Percentiles rank a stretch among this genome's conserved stretches.
phyloP scores from a whole-genome alignment of 1,140 invertebrate species.

The Drosophila kanapiae region DNA sequence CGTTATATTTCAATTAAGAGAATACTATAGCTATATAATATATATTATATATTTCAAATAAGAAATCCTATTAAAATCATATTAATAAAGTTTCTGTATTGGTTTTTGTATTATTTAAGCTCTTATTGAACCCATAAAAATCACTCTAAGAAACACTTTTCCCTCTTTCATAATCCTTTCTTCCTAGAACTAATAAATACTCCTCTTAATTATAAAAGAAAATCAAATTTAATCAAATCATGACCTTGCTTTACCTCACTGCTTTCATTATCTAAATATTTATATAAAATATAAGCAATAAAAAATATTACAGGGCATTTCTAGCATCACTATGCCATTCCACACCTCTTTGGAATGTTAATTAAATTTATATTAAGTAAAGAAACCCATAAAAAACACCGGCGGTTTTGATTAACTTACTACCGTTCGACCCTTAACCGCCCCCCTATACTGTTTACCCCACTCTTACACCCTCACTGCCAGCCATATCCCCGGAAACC shows the following conservation, averaged over 20 bases:
- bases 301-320: neutral
- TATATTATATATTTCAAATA: too few species aligned
- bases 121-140: neutral
- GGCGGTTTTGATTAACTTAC: conserved; percentile 58
- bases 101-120: neutral
- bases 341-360: conserved; percentile 4
- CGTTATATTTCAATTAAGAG: neutral
- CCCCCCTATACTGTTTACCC: too few species aligned
- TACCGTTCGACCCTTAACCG: conserved; percentile 35
- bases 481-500: neutral
- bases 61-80: neutral
- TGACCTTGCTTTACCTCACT: too few species aligned
- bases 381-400: conserved; percentile 23
- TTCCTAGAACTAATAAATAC: neutral
- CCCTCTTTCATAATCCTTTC: too few species aligned
- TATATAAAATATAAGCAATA: neutral
- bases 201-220: neutral
- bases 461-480: neutral
- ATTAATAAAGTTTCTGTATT: neutral
- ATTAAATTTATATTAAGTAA: conserved; percentile 38
- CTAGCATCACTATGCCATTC: too few species aligned
- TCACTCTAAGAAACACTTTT: too few species aligned
- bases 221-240: neutral
- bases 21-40: neutral
- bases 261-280: neutral